These are phyloP conservation scores for Momotus momota DNA, from an alignment of 2,797 vertebrate species.

Conservation along the genomic window DNA sequence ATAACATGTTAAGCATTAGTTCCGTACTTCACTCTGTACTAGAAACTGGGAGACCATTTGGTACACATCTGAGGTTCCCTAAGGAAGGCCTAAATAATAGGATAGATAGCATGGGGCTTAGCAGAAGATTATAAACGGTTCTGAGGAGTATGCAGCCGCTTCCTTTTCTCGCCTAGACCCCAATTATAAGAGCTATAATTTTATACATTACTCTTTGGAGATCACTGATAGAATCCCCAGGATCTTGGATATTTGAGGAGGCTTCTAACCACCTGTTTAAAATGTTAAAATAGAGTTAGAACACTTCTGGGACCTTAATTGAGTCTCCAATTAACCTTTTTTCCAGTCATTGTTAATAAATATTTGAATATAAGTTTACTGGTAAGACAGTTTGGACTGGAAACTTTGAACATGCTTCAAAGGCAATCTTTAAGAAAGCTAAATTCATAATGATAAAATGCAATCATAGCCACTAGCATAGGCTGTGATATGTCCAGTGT, in stretches of 20 bases:
- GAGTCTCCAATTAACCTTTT: slow-evolving; percentile 31
- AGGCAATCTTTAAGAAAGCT: not conserved
- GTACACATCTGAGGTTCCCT: not conserved
- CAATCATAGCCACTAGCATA: not conserved
- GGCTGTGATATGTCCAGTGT: not conserved
- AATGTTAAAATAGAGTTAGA: slow-evolving; percentile 7
- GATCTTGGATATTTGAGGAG: not conserved
- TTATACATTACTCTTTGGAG: not conserved
- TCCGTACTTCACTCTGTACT: not conserved
- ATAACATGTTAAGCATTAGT: not conserved
- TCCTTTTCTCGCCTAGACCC: not conserved
- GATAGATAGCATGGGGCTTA: not conserved
- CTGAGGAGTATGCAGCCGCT: not conserved
- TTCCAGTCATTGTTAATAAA: slow-evolving; percentile 35
- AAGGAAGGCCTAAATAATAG: not conserved
- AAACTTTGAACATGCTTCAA: slow-evolving; percentile 22
- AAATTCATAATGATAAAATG: not conserved
- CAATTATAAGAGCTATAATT: not conserved
- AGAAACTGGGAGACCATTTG: not conserved
- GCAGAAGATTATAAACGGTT: not conserved
- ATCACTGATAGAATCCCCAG: not conserved
- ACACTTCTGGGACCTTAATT: not conserved
- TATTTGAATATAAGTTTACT: slow-evolving; percentile 18
- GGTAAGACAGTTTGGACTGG: not conserved
- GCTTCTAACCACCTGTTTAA: slow-evolving; percentile 16